Base-by-base conservation (phyloP, 2,113 vertebrate genomes). In the Gnathonemus echidnorhynchus region DNA sequence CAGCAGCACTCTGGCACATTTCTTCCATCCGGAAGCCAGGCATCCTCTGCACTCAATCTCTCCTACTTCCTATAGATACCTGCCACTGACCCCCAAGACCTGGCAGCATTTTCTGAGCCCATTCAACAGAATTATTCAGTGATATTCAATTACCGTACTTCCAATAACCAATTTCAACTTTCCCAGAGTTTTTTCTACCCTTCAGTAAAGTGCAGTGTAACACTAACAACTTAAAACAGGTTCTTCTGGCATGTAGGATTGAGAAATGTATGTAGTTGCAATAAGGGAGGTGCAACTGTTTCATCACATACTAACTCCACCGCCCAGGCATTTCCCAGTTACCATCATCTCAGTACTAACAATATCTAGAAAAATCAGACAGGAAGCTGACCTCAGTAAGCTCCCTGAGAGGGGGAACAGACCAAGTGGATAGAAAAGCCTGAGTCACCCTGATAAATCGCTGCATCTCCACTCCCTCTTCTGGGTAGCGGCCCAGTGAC, bases 391-490 rank as follows among this genome's bases (percentile, higher is more conserved):
- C 74, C 74, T 80, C 74, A 80, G 74, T 39, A 42, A 19, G 15
- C 35, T 80, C 31, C 74, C 17, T 35, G 74, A 17, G 74, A 80
- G 74, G 15, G 74, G 17, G 74, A 17, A 42, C 31, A 42, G 15
- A 39, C 13, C 74, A 80, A 85, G 45, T 24, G 39, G 9, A 10
- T 19, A 85, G 83, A 85, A 85, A 48, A 24, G 83, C 42, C 83
- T 85, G 83, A 85, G 83, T 85, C 83, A 85, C 83, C 39, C 83
- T 45, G 83, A 85, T 19, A 39, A 45, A 80, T 19, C 15, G 17
- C 74, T 80, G 42, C 83, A 85, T 85, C 39, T 46, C 83, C 83
- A 45, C 83, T 85, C 83, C 83, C 83, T 48, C 39, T 85, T 85
- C 83, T 85, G 83, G 83, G 48, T 48, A 85, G 83, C 45, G 10